Evolutionary conservation across 2,888 invertebrate species (phyloP).

Genomic region (Serripes groenlandicus): DNA sequence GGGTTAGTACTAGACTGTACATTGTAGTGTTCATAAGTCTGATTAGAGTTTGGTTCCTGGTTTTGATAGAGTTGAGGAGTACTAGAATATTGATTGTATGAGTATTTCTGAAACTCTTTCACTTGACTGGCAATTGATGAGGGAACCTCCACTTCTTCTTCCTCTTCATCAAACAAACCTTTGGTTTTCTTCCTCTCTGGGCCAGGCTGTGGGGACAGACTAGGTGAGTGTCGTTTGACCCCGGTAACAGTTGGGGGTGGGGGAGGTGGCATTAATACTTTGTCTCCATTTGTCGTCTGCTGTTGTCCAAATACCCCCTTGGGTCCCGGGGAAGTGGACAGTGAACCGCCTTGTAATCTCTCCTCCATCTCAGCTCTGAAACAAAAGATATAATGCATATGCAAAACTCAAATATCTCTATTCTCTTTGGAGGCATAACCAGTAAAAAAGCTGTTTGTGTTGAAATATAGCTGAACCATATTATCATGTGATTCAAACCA

Average conservation of each 20-base stretch:
- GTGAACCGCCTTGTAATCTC: background rate
- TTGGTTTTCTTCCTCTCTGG: slow-evolving; percentile 55
- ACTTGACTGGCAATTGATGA: slow-evolving; percentile 66
- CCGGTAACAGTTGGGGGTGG: slow-evolving; percentile 38
- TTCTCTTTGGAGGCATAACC: too few species aligned
- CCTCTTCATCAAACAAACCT: slow-evolving; percentile 63
- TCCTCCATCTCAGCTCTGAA: slow-evolving; percentile 23
- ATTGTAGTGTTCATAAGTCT: slow-evolving; percentile 9
- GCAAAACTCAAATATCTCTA: too few species aligned
- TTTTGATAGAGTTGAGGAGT: slow-evolving; percentile 69
- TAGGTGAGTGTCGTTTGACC: slow-evolving; percentile 41
- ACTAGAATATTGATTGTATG: slow-evolving; percentile 73
- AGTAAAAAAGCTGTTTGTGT: too few species aligned
- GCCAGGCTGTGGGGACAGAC: slow-evolving; percentile 35
- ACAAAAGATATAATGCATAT: background rate
- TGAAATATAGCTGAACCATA: too few species aligned
- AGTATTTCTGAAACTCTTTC: slow-evolving; percentile 70
- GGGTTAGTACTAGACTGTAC: background rate
- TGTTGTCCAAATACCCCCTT: slow-evolving; percentile 7
- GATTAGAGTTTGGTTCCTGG: slow-evolving; percentile 14
- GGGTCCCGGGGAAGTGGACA: slow-evolving; percentile 21
- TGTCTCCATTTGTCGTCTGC: slow-evolving; percentile 49
- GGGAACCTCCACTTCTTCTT: slow-evolving; percentile 69
- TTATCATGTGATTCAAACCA: too few species aligned
- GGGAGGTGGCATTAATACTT: slow-evolving; percentile 74